Evolutionary conservation across 2,888 invertebrate genomes (phyloP).

Genomic region (Gari tellinella): DNA sequence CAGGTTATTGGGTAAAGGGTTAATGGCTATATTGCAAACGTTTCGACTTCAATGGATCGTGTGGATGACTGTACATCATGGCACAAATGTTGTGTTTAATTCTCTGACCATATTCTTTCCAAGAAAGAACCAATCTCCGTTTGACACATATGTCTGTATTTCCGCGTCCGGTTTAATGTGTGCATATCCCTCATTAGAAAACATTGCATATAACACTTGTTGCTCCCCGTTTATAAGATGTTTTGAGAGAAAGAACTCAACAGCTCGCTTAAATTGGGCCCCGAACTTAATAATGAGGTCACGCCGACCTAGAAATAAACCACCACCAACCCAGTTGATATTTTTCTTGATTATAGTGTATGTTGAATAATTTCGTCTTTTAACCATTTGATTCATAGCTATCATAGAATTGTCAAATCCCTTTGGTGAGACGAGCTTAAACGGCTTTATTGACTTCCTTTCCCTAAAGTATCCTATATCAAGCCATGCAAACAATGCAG

Average conservation of each 20-base stretch:
- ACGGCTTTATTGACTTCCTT: slow-evolving; percentile 26
- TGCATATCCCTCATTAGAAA: slow-evolving; percentile 28
- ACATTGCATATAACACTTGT: slow-evolving; percentile 54
- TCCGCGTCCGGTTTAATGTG: slow-evolving; percentile 40
- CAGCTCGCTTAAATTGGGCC: slow-evolving; percentile 36
- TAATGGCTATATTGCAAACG: too few relatives aligned
- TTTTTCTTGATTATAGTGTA: slow-evolving; percentile 52
- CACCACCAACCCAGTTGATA: slow-evolving; percentile 61
- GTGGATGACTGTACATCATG: too few relatives aligned
- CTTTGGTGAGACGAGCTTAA: slow-evolving; percentile 33
- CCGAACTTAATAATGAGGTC: slow-evolving; percentile 33
- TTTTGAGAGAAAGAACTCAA: slow-evolving; percentile 41
- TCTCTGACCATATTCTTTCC: slow-evolving; percentile 35
- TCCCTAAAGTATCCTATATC: slow-evolving; percentile 71
- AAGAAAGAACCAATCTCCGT: slow-evolving; percentile 46
- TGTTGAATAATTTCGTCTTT: slow-evolving; percentile 3
- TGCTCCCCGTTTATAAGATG: slow-evolving; percentile 55
- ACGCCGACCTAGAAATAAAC: slow-evolving; percentile 42
- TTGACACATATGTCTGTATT: slow-evolving; percentile 31
- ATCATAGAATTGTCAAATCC: slow-evolving; percentile 38
- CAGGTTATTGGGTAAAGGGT: too few relatives aligned
- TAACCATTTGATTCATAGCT: slow-evolving; percentile 26
- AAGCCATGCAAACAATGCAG: slow-evolving; percentile 67
- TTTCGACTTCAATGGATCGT: too few relatives aligned
- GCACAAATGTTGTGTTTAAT: too few relatives aligned